phyloP scores from a whole-genome alignment of 2,797 vertebrate genomes.

The Ciconia nigra region DNA sequence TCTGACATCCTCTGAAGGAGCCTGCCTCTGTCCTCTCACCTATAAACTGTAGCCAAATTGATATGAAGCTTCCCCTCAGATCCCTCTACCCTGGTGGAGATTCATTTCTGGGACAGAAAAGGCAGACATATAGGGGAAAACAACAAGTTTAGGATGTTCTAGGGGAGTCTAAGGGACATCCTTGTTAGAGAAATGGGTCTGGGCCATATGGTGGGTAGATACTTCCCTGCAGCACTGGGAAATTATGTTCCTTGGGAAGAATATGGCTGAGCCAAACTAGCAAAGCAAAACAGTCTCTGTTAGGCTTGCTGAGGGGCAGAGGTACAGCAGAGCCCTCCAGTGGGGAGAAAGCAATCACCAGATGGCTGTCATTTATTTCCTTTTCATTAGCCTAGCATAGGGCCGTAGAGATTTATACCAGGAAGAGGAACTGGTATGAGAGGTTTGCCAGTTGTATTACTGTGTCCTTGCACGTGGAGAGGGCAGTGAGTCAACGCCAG shows the following conservation, averaged over 20 bases:
- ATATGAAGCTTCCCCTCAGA: background rate
- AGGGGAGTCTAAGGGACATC: background rate
- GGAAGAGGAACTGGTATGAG: background rate
- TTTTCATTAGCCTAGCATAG: background rate
- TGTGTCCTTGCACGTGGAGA: background rate
- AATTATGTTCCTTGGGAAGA: background rate
- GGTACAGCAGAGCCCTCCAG: background rate
- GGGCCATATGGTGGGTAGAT: no score
- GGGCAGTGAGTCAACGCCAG: background rate
- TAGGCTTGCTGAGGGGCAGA: background rate
- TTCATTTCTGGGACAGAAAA: background rate
- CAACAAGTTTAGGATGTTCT: background rate
- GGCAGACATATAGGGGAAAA: background rate
- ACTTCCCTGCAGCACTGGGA: background rate
- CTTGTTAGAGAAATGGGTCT: background rate
- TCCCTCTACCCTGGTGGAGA: background rate
- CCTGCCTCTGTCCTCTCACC: background rate
- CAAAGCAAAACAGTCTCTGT: background rate
- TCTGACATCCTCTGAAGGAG: background rate
- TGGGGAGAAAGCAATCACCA: background rate
- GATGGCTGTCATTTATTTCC: background rate
- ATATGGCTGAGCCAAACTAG: background rate
- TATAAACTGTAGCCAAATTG: background rate
- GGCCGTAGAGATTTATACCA: background rate
- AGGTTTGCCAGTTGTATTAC: background rate